Conservation (phyloP, 2,888 invertebrate species). For the Caprella mutica region DNA sequence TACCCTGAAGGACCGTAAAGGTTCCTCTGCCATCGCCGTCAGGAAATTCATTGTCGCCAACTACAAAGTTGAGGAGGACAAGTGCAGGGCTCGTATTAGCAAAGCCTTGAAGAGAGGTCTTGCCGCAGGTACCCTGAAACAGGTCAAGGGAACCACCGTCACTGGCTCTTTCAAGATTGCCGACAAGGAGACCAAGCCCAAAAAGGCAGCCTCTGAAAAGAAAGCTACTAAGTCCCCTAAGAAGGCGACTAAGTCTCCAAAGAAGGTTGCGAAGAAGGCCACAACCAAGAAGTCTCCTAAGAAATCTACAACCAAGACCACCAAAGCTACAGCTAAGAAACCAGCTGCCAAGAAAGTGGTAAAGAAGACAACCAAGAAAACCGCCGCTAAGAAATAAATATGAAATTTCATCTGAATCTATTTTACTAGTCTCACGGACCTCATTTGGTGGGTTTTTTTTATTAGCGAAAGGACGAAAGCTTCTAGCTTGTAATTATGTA, state of each 20-base stretch:
- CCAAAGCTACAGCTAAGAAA: constrained; percentile 18
- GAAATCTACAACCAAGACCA: constrained; percentile 3
- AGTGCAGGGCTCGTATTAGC: neutral
- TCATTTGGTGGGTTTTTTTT: too few species aligned
- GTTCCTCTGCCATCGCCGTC: constrained; percentile 12
- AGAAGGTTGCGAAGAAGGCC: constrained; percentile 10
- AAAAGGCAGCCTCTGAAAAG: constrained; percentile 10
- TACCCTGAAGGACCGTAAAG: constrained; percentile 13
- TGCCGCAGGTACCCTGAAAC: constrained; percentile 2
- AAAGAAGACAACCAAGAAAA: constrained; percentile 17
- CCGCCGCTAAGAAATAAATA: constrained; percentile 4
- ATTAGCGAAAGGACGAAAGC: too few species aligned
- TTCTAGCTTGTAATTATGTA: too few species aligned
- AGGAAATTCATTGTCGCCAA: constrained; percentile 15
- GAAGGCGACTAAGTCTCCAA: constrained; percentile 2
- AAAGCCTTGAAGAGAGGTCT: constrained; percentile 11
- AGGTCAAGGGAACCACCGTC: constrained; percentile 22
- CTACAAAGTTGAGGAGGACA: constrained; percentile 13
- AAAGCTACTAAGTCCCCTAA: constrained; percentile 13
- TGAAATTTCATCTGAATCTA: too few species aligned
- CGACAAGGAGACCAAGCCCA: neutral
- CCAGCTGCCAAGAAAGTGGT: constrained; percentile 11
- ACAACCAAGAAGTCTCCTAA: constrained; percentile 14
- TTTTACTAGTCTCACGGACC: too few species aligned
- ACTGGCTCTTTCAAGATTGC: constrained; percentile 28